Conservation (phyloP, 2,113 vertebrate genomes). For the Erpornis zantholeuca region DNA sequence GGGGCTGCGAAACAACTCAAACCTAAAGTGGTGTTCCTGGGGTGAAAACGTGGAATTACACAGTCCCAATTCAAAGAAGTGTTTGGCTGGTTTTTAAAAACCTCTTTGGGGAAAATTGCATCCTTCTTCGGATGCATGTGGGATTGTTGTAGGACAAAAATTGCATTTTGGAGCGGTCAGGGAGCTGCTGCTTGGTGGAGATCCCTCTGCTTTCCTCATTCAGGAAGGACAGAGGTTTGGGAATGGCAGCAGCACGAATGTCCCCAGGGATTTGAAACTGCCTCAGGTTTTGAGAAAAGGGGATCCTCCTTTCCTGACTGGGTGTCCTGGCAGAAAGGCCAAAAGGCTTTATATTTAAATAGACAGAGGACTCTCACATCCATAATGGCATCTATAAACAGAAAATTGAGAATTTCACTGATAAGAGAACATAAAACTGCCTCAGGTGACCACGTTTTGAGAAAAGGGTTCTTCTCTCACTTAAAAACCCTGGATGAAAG, state of each 20-base stretch:
- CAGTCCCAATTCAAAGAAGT: fast-evolving
- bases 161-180: not conserved
- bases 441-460: not conserved
- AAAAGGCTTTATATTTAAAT: not conserved
- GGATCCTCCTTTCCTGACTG: not conserved
- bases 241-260: not conserved
- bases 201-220: not conserved
- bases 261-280: not conserved
- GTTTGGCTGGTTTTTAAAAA: fast-evolving
- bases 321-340: not conserved
- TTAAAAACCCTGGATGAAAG: not conserved
- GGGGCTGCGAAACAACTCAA: not conserved
- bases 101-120: not conserved
- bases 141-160: not conserved
- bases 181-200: not conserved
- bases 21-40: not conserved
- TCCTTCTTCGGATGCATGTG: not conserved
- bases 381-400: not conserved
- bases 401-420: not conserved
- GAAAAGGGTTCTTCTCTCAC: not conserved
- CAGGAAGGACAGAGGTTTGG: not conserved
- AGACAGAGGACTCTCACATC: not conserved
- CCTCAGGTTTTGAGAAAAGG: too few relatives aligned
- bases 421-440: not conserved
- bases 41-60: not conserved